phyloP scores from a whole-genome alignment of 2,797 vertebrate species.

The Threskiornis aethiopicus region DNA sequence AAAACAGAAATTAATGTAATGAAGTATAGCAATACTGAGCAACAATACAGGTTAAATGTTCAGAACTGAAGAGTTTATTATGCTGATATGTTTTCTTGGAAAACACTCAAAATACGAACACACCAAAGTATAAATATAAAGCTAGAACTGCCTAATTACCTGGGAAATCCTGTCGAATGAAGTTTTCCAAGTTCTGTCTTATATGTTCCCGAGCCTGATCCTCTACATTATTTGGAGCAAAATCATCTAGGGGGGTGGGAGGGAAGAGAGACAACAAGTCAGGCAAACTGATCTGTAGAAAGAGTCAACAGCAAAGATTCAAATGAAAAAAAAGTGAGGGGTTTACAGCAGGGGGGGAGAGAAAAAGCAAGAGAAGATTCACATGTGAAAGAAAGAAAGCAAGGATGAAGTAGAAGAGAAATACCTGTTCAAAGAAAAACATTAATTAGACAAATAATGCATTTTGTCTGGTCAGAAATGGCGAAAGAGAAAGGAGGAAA shows the following conservation, averaged over 20 bases:
- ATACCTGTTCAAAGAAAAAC: conserved; percentile 54
- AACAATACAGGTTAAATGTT: not conserved
- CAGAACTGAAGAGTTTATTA: not conserved
- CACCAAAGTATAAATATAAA: not conserved
- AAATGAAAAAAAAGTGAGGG: not conserved
- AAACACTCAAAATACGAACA: not conserved
- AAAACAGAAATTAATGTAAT: not conserved
- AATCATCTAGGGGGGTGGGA: conserved; percentile 79
- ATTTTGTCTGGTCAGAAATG: conserved; percentile 54
- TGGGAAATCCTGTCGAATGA: conserved; percentile 86
- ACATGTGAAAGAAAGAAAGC: not conserved
- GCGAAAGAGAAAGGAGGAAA: conserved; percentile 26
- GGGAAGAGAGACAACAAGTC: not conserved
- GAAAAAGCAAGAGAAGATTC: not conserved
- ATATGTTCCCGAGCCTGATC: conserved; percentile 87
- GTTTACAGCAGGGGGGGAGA: not conserved
- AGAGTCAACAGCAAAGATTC: not conserved
- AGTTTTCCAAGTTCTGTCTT: conserved; percentile 86
- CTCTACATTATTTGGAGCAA: conserved; percentile 85
- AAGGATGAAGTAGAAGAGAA: conserved; percentile 44
- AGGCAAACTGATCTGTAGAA: not conserved
- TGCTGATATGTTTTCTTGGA: not conserved
- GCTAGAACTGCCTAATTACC: conserved; percentile 69
- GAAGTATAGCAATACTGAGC: not conserved
- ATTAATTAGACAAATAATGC: conserved; percentile 53